Conservation (phyloP, 2,888 invertebrate species). For the Malthinus flaveolus region DNA sequence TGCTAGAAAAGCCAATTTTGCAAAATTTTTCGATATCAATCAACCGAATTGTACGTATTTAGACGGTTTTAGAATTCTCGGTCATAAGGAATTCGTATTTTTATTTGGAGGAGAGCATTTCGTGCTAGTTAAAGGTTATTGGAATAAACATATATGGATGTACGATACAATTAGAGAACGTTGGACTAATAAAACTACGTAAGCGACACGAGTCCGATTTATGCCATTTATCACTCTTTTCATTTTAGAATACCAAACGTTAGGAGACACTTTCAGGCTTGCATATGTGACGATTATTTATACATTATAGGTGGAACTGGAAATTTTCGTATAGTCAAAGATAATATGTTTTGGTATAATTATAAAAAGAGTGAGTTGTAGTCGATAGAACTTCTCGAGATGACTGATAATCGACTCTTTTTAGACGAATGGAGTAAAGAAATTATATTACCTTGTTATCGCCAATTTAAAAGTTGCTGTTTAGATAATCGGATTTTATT, state of each 20-base stretch:
- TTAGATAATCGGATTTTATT: constrained; percentile 42
- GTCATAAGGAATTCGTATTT: constrained; percentile 47
- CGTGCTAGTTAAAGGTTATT: constrained; percentile 44
- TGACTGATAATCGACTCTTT: constrained; percentile 4
- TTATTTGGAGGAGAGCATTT: constrained; percentile 49
- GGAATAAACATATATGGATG: constrained; percentile 49
- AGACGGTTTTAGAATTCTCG: constrained; percentile 42
- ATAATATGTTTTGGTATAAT: constrained; percentile 48
- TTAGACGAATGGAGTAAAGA: constrained; percentile 43
- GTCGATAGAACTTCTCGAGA: not conserved
- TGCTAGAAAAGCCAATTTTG: constrained; percentile 15
- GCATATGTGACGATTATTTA: constrained; percentile 44
- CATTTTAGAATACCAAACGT: constrained; percentile 41
- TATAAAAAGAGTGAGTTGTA: constrained; percentile 38
- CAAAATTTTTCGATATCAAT: constrained; percentile 30
- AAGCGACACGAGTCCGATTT: constrained; percentile 15
- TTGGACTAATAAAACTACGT: constrained; percentile 45
- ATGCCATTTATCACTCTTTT: not conserved
- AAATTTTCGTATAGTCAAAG: constrained; percentile 44
- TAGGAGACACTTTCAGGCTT: constrained; percentile 50
- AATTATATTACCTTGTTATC: constrained; percentile 40
- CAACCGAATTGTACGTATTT: constrained; percentile 35
- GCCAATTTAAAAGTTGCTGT: constrained; percentile 44
- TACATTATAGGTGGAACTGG: constrained; percentile 50
- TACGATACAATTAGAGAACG: constrained; percentile 45